phyloP scores from a whole-genome alignment of 2,113 vertebrate genomes.

The Gymnobelideus leadbeateri region DNA sequence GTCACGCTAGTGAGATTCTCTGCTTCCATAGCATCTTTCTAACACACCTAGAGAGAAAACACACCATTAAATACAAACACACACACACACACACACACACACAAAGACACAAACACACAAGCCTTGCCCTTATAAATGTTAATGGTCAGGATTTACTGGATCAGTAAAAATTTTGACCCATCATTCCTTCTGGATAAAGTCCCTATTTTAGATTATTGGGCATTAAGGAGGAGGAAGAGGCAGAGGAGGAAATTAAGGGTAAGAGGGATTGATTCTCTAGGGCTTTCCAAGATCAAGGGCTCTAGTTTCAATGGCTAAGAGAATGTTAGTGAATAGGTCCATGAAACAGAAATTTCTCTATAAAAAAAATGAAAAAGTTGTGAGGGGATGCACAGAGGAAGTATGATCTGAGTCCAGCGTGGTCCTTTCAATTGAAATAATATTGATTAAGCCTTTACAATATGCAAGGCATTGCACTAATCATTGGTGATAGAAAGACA shows the following conservation, averaged over 20 bases:
- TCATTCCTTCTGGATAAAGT: neutral
- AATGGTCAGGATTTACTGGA: neutral
- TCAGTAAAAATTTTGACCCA: neutral
- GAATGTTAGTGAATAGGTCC: neutral
- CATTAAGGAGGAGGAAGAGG: neutral
- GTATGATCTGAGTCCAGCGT: neutral
- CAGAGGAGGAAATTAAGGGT: neutral
- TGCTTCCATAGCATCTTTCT: slow-evolving; percentile 46
- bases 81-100: no score
- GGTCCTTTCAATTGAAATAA: neutral
- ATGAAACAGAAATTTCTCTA: neutral
- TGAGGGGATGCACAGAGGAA: neutral
- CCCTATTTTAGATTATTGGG: neutral
- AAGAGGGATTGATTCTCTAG: neutral
- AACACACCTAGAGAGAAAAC: neutral
- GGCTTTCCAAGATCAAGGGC: neutral
- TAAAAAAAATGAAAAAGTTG: neutral
- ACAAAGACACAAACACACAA: no score
- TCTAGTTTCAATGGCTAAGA: neutral
- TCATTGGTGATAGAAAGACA: neutral
- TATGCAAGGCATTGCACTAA: neutral
- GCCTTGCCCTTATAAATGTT: neutral
- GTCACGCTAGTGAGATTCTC: slow-evolving; percentile 49
- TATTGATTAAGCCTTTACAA: neutral
- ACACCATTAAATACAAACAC: neutral